These are phyloP conservation scores for Drosophila hydei DNA, from an alignment of 1,140 invertebrate species.

Conservation along the genomic window DNA sequence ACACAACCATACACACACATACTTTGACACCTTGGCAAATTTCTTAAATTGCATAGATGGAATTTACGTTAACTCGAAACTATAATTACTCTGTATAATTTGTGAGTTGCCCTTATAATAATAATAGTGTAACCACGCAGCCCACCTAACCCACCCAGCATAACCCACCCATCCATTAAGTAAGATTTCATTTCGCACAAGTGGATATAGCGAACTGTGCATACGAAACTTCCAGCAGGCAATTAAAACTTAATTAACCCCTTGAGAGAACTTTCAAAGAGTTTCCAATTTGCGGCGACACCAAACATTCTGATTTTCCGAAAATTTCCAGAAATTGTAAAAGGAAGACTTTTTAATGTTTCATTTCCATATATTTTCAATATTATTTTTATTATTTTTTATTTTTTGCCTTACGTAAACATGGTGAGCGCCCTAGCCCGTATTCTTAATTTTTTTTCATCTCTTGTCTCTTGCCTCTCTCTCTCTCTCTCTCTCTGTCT, in stretches of 20 bases:
- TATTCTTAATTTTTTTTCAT: slow-evolving; percentile 62
- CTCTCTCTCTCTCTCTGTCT: slow-evolving; percentile 67
- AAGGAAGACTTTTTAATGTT: not conserved
- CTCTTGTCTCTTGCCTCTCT: slow-evolving; percentile 53
- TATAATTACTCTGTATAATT: slow-evolving; percentile 59
- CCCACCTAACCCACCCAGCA: not conserved
- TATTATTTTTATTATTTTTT: slow-evolving; percentile 1
- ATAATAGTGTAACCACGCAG: slow-evolving; percentile 12
- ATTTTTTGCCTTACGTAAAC: slow-evolving; percentile 61
- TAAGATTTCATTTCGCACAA: slow-evolving; percentile 31
- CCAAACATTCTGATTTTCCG: slow-evolving; percentile 2
- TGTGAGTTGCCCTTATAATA: slow-evolving; percentile 51
- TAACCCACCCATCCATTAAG: slow-evolving; percentile 14
- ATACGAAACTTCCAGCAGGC: slow-evolving; percentile 7
- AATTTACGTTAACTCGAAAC: slow-evolving; percentile 39
- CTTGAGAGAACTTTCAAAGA: slow-evolving; percentile 1
- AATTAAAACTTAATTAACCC: slow-evolving; percentile 35
- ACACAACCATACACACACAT: slow-evolving; percentile 2
- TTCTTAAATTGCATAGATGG: slow-evolving; percentile 57
- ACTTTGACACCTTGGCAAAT: slow-evolving; percentile 65
- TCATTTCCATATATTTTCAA: slow-evolving; percentile 22
- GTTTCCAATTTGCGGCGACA: not conserved
- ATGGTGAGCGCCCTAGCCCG: slow-evolving; percentile 67
- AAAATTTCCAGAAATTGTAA: not conserved
- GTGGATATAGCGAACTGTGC: slow-evolving; percentile 1